A percentile compares a stretch with the other conserved stretches of the same genome.
Evolutionary conservation across 2,888 invertebrate genomes (phyloP).

Genomic region (Patella caerulea): DNA sequence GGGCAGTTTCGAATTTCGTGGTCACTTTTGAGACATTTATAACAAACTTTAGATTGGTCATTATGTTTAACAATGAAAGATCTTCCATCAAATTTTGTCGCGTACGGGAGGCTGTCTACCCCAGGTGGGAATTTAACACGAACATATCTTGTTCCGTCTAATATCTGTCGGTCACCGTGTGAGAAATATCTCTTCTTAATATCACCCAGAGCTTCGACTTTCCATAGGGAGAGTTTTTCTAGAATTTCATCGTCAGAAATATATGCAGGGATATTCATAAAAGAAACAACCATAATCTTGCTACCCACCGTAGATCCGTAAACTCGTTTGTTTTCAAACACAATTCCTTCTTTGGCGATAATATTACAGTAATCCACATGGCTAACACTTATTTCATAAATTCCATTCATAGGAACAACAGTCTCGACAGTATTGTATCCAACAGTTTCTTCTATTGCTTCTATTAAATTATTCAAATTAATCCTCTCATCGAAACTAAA

Average conservation of each 20-base stretch:
- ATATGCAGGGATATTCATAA: neutral
- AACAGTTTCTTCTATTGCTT: too few species aligned
- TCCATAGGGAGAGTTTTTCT: neutral
- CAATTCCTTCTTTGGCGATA: too few species aligned
- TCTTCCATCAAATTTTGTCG: neutral
- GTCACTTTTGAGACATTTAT: neutral
- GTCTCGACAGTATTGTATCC: too few species aligned
- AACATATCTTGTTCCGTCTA: neutral
- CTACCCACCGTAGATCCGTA: neutral
- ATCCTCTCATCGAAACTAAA: too few species aligned
- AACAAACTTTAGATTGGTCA: neutral
- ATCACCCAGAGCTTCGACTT: neutral
- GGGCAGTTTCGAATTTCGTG: neutral
- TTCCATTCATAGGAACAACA: too few species aligned
- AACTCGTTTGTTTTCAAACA: too few species aligned
- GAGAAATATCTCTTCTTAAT: neutral
- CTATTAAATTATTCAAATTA: too few species aligned
- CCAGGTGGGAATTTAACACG: neutral
- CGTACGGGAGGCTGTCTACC: neutral
- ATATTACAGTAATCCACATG: too few species aligned
- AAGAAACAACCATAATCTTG: neutral
- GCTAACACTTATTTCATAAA: too few species aligned
- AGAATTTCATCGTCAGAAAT: neutral
- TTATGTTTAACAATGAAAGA: neutral
- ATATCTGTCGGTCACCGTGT: neutral